These are phyloP conservation scores for Blennius ocellaris DNA, from an alignment of 2,113 vertebrate species.

Conservation along the genomic window DNA sequence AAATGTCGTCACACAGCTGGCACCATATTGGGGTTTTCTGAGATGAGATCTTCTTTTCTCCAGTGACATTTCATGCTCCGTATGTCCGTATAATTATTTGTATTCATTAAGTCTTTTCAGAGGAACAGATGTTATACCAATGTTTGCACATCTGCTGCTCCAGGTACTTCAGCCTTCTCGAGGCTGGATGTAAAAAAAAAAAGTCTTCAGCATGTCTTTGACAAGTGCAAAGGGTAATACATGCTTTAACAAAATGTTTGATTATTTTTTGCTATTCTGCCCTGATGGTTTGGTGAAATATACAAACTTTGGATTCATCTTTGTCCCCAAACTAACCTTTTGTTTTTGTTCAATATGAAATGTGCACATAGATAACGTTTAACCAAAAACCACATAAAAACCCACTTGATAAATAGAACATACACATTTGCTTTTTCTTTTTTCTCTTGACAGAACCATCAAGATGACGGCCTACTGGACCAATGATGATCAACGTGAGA, in stretches of 20 bases:
- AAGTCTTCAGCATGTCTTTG: not conserved
- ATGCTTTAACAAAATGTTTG: not conserved
- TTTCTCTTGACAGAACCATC: constrained; percentile 63
- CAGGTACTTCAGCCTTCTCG: not conserved
- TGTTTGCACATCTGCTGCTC: constrained; percentile 28
- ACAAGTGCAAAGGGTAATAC: constrained; percentile 4
- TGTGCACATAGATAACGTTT: not conserved
- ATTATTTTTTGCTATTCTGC: not conserved
- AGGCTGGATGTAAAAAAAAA: not conserved
- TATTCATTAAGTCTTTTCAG: not conserved
- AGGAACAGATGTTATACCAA: constrained; percentile 8
- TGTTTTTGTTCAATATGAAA: not conserved
- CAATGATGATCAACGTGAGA: not conserved
- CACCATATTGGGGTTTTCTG: no score
- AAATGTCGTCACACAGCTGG: no score
- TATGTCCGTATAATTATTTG: no score
- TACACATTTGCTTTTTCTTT: not conserved
- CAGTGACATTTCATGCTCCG: no score
- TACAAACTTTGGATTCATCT: not conserved
- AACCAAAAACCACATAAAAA: not conserved
- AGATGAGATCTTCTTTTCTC: no score
- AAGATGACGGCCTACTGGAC: constrained; percentile 37
- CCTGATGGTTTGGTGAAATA: not conserved
- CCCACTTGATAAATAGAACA: not conserved
- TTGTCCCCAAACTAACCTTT: not conserved